Conservation (phyloP, 2,888 invertebrate genomes). For the Iselma pallidipennis region DNA sequence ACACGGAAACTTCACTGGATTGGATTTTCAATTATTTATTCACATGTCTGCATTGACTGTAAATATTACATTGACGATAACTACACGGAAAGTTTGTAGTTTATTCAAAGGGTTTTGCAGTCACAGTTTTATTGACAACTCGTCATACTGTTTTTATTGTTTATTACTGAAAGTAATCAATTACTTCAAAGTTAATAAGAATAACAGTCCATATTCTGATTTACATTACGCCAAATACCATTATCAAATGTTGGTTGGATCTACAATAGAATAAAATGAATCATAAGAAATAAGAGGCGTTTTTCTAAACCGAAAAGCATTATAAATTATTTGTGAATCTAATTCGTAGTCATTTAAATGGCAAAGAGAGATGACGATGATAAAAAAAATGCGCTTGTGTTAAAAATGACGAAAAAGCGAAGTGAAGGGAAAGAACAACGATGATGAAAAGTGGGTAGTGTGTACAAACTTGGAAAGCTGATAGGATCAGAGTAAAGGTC, state of each 20-base stretch:
- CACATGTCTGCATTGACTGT: no score
- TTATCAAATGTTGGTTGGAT: no score
- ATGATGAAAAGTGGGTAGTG: conserved; percentile 25
- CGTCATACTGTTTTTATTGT: no score
- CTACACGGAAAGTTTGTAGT: no score
- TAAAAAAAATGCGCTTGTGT: no score
- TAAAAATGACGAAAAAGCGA: no score
- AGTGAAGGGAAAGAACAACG: background rate
- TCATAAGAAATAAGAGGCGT: conserved; percentile 19
- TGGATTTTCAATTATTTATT: background rate
- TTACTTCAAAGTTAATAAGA: no score
- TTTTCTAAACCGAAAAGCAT: conserved; percentile 21
- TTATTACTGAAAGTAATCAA: no score
- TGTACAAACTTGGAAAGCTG: conserved; percentile 44
- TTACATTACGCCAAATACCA: conserved; percentile 9
- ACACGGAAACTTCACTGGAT: conserved; percentile 3
- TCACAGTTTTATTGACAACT: no score
- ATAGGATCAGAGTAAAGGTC: conserved; percentile 44
- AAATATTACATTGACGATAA: no score
- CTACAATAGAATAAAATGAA: conserved; percentile 17
- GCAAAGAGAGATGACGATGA: conserved; percentile 39
- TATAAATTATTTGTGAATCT: conserved; percentile 39
- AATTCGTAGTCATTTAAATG: conserved; percentile 41
- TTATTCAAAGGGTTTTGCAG: no score
- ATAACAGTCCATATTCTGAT: no score